phyloP scores from a whole-genome alignment of 2,888 invertebrate species.

The Mythimna albipuncta region DNA sequence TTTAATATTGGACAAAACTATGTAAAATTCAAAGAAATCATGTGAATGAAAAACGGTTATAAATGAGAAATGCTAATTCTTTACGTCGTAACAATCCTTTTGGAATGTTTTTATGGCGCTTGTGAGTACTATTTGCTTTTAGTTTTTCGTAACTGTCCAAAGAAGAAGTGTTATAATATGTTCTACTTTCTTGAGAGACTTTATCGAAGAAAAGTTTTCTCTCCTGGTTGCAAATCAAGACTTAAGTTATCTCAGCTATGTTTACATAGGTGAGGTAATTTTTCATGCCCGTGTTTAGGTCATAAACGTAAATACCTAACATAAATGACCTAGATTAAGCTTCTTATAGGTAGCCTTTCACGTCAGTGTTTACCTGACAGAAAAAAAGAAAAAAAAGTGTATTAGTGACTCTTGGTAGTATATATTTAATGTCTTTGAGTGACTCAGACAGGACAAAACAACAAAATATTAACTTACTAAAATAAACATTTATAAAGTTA shows the following conservation, averaged over 20 bases:
- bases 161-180: background rate
- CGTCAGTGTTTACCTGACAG: too few species aligned
- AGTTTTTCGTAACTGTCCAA: background rate
- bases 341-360: too few species aligned
- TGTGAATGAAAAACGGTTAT: constrained; percentile 19
- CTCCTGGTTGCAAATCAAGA: background rate
- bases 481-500: too few species aligned
- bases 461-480: too few species aligned
- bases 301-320: background rate
- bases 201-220: background rate
- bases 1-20: constrained; percentile 7
- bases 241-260: background rate
- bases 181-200: background rate
- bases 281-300: background rate
- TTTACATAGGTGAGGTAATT: background rate
- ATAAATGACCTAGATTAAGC: background rate
- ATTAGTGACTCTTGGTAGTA: too few species aligned
- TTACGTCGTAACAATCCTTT: constrained; percentile 54
- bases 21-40: constrained; percentile 55
- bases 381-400: too few species aligned
- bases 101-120: constrained; percentile 47
- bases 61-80: constrained; percentile 61
- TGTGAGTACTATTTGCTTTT: constrained; percentile 53
- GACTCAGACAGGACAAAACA: too few species aligned
- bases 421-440: too few species aligned